Percentiles rank a stretch among this genome's conserved stretches.
Conservation (phyloP, 2,888 invertebrate genomes). For the Muschampia plurimacula region DNA sequence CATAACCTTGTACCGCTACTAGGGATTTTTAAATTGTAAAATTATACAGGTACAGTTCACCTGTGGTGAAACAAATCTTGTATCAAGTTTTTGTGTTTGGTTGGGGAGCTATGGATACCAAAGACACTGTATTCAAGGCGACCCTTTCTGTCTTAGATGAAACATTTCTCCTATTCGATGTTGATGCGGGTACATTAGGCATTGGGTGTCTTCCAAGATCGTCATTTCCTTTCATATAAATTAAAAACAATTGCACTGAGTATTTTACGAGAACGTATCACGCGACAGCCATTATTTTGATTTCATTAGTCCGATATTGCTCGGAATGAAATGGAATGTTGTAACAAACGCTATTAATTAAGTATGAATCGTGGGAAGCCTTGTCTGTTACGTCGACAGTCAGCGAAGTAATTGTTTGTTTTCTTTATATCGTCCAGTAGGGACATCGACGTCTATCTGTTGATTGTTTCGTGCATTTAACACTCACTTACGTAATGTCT, state of each 20-base stretch:
- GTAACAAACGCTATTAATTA: constrained; percentile 70
- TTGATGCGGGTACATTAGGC: too few relatives aligned
- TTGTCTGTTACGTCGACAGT: constrained; percentile 54
- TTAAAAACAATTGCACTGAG: constrained; percentile 36
- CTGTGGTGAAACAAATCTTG: too few relatives aligned
- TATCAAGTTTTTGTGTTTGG: too few relatives aligned
- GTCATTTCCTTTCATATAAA: background rate
- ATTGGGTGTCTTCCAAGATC: background rate
- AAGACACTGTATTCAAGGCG: too few relatives aligned
- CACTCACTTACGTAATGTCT: constrained; percentile 35
- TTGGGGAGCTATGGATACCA: too few relatives aligned
- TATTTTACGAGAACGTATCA: constrained; percentile 63
- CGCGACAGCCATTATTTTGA: constrained; percentile 77
- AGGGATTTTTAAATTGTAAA: too few relatives aligned
- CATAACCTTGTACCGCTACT: too few relatives aligned
- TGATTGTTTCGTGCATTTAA: constrained; percentile 42
- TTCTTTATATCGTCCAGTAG: constrained; percentile 46
- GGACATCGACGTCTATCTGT: constrained; percentile 39
- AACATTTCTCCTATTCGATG: too few relatives aligned
- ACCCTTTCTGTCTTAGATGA: too few relatives aligned
- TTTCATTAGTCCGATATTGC: constrained; percentile 66
- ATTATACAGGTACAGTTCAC: too few relatives aligned
- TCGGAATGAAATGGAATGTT: constrained; percentile 69
- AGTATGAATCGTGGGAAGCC: constrained; percentile 59
- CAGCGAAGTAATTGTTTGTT: constrained; percentile 64